Conservation (phyloP, 2,113 vertebrate genomes). For the Elaphurus davidianus region DNA sequence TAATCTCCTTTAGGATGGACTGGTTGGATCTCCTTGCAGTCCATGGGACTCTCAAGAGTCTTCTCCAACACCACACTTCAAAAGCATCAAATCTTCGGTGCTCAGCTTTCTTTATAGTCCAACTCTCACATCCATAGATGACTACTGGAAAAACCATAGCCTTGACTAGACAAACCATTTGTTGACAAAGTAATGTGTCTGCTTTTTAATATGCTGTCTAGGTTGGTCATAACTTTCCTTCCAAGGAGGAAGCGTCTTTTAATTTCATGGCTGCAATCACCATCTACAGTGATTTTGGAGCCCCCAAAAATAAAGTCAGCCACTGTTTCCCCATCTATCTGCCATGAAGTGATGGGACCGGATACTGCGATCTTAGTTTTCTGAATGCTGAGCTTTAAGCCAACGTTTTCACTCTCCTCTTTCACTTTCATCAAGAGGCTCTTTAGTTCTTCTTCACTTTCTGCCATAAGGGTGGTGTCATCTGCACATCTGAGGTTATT, state of each 20-base stretch:
- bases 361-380: no score
- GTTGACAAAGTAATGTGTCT: not conserved
- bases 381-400: no score
- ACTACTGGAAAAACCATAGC: not conserved
- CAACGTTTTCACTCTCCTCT: no score
- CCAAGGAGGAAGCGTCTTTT: not conserved
- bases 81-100: accelerated
- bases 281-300: no score
- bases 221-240: not conserved
- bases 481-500: no score
- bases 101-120: not conserved
- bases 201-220: not conserved
- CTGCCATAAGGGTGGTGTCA: no score
- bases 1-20: not conserved
- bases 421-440: no score
- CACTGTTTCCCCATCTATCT: no score
- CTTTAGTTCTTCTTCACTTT: no score
- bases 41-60: not conserved
- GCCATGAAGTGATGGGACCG: no score
- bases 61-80: not conserved
- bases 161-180: not conserved
- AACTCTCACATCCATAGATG: not conserved
- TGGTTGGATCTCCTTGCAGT: not conserved
- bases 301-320: no score
- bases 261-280: not conserved